Evolutionary conservation across 2,113 vertebrate genomes (phyloP), one percentile per base, ranked within the genome.

Genomic region (Danionella cerebrum): DNA sequence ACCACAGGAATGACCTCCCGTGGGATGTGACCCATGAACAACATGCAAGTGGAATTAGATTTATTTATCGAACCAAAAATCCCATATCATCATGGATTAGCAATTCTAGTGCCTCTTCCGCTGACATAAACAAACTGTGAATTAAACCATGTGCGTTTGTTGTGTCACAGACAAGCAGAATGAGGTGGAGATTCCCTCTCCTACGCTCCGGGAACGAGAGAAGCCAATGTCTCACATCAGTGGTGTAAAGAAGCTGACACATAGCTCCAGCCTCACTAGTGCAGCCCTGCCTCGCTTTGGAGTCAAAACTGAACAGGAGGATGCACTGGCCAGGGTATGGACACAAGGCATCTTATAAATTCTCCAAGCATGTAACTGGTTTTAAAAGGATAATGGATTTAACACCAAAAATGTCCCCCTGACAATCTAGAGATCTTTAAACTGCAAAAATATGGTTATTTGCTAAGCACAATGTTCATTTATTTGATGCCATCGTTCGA

Each of bases 141-240:
- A 47, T 33, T 62, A 2, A 31, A 27, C 41, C 3, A 13, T 2
- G 6, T 57, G 12, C 29, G n/a, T 25, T 14, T 54, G 19, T 27
- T 67, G 42, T 70, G 24, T 77, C 68, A 14, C 79, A 96, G 94
- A 95, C 82, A 95, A 95, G 78, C 92, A 95, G 84, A 93, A 95
- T 1, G 94, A 96, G 9, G 91, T 94, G 75, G 94, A 95, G 75
- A 93, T 95, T 69, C 92, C 90, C 1, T 90, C 92, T 8, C 92
- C 94, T 19, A 90, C 88, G 0, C 81, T 84, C 79, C 91, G 91
- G 73, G 92, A 94, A 53, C 80, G 80, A 35, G 93, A 94, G 70
- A 89, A 91, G 75, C 92, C 91, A 66, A 94, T 94, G 94, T 92
- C 90, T 77, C 92, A 93, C 79, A 95, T 96, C 84, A 94, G 90